phyloP scores from a whole-genome alignment of 2,888 invertebrate species.

The Dryobotodes eremita region DNA sequence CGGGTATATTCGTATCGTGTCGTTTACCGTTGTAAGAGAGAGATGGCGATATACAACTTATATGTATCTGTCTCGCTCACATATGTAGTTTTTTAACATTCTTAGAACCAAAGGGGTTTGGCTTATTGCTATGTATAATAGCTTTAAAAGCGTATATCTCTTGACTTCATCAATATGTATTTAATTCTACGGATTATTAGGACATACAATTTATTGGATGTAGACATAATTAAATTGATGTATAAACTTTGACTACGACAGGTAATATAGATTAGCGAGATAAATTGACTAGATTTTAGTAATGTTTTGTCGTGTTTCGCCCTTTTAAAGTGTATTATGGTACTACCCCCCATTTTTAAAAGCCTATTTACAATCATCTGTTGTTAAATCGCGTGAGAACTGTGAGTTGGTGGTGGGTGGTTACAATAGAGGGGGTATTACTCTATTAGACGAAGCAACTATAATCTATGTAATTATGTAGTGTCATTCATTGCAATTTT shows the following conservation, averaged over 20 bases:
- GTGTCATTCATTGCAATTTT: conserved; percentile 16
- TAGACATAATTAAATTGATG: conserved; percentile 31
- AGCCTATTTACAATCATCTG: neutral
- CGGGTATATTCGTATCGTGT: conserved; percentile 56
- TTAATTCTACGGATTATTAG: conserved; percentile 7
- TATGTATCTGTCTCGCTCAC: conserved; percentile 49
- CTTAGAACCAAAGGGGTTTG: conserved; percentile 17
- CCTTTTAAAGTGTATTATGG: neutral
- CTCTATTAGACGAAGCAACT: neutral
- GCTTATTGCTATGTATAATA: conserved; percentile 45
- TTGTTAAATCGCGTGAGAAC: neutral
- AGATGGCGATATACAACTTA: conserved; percentile 21
- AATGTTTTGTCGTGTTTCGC: conserved; percentile 9
- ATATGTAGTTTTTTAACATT: conserved; percentile 11
- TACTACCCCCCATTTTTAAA: neutral
- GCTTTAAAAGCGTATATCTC: conserved; percentile 39
- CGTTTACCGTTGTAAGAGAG: conserved; percentile 41
- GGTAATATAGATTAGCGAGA: conserved; percentile 4
- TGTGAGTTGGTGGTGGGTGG: neutral
- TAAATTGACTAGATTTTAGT: conserved; percentile 9
- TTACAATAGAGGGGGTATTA: neutral
- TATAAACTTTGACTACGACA: conserved; percentile 24
- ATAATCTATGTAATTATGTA: conserved; percentile 4
- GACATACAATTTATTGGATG: neutral
- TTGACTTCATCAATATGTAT: conserved; percentile 36